Evolutionary conservation across 2,888 invertebrate species (phyloP), one percentile per base, ranked within the genome.

Genomic region (Drosophila neotestacea): DNA sequence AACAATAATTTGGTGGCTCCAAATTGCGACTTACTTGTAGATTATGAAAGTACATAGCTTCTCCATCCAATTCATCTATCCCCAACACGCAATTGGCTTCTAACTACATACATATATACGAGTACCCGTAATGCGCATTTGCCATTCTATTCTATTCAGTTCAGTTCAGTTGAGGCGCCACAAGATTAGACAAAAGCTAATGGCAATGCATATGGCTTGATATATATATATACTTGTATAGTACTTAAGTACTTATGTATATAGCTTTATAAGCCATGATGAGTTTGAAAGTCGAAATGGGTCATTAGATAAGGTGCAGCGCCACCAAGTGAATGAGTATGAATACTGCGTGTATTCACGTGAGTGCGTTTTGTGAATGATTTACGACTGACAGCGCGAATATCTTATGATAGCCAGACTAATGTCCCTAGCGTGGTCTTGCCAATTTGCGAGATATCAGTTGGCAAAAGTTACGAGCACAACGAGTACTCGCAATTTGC

Each of bases 141-240:
- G 55, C 46, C 58, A 59, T 38, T 9, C 11, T 32, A 6, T 32
- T 32, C 32, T 6, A 6, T 6, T 32, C 11, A 11, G 11, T 30
- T 22, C 22, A 22, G 22, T 22, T 22, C 30, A 48, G 41, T 42
- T 50, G 39, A 38, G 69, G 59, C 67, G 70, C 81, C 73, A 73
- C 27, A 54, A 70, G 82, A 85, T 84, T 75, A 85, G 76, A 84
- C 81, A 70, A 75, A 77, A 80, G 60, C 66, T 72, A 85, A 77
- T 79, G 73, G 66, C 81, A 70, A 41, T 65, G 62, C 72, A 73
- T 70, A 62, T 69, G 63, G 30, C 48, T 54, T 50, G 56, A 54
- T 70, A 66, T 55, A 70, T 32, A 22, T 22, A 22, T 22, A 22
- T 22, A 22, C 22, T 22, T 22, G 22, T 22, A 22, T 22, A 22